Evolutionary conservation across 2,888 invertebrate species (phyloP).

Genomic region (Hermodice carunculata): DNA sequence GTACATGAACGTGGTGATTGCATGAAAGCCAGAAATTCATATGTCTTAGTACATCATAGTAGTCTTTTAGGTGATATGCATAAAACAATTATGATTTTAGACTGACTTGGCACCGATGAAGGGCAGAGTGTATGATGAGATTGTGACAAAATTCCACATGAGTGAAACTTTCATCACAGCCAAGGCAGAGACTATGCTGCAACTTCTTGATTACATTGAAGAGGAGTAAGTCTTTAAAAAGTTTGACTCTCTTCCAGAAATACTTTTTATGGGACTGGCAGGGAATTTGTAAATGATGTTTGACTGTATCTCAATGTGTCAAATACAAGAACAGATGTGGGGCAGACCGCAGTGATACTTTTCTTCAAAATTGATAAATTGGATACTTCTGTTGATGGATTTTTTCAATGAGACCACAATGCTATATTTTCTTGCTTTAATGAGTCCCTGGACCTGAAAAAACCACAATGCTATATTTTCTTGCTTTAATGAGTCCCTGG

Average conservation of each 20-base stretch:
- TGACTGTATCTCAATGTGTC: too few relatives aligned
- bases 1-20: neutral
- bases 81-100: neutral
- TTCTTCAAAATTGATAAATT: neutral
- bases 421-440: too few relatives aligned
- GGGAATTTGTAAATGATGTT: too few relatives aligned
- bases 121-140: constrained; percentile 42
- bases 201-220: constrained; percentile 46
- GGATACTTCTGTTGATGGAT: too few relatives aligned
- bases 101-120: constrained; percentile 38
- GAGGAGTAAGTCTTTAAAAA: constrained; percentile 45
- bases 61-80: neutral
- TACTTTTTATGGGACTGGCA: too few relatives aligned
- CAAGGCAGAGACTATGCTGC: constrained; percentile 44
- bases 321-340: neutral
- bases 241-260: too few relatives aligned
- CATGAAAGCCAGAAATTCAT: too few relatives aligned
- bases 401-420: too few relatives aligned
- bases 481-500: too few relatives aligned
- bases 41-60: too few relatives aligned
- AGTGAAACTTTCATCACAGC: constrained; percentile 46
- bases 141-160: constrained; percentile 48
- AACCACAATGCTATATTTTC: too few relatives aligned
- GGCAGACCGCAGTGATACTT: neutral
- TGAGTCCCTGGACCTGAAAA: too few relatives aligned